Conservation (phyloP, 2,797 vertebrate genomes). For the Eurystomus glaucurus region DNA sequence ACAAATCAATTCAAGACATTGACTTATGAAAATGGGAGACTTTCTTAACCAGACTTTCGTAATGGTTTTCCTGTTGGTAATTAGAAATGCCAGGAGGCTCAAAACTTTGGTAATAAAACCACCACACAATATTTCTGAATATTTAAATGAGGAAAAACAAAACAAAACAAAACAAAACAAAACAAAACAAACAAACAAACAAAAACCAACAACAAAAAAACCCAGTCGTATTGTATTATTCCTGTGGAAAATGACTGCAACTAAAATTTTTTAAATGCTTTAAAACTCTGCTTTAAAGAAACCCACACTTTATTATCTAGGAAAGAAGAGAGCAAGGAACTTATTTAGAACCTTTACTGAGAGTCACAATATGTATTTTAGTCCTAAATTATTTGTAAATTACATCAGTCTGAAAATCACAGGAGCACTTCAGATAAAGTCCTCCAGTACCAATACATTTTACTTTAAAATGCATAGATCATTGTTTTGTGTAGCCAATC, state of each 20-base stretch:
- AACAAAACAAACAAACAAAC: no score
- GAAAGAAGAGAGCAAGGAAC: not conserved
- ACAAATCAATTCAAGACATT: not conserved
- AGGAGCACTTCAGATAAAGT: not conserved
- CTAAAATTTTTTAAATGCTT: slow-evolving; percentile 33
- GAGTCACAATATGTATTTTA: not conserved
- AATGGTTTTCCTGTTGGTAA: slow-evolving; percentile 39
- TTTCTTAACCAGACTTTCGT: slow-evolving; percentile 1
- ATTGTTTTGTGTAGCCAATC: not conserved
- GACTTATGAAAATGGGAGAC: slow-evolving; percentile 41
- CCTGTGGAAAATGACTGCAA: slow-evolving; percentile 28
- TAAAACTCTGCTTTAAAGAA: not conserved
- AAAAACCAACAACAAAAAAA: no score
- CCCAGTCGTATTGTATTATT: slow-evolving; percentile 12
- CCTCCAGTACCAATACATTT: not conserved
- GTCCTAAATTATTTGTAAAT: not conserved
- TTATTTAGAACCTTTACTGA: not conserved
- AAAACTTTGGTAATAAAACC: slow-evolving; percentile 64
- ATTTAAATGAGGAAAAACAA: not conserved
- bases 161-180: not conserved
- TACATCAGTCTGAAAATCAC: not conserved
- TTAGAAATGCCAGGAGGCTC: slow-evolving; percentile 28
- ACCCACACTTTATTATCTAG: not conserved
- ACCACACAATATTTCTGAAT: slow-evolving; percentile 10
- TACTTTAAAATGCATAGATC: not conserved